phyloP scores from a whole-genome alignment of 2,113 vertebrate species.

The Nymphicus hollandicus region DNA sequence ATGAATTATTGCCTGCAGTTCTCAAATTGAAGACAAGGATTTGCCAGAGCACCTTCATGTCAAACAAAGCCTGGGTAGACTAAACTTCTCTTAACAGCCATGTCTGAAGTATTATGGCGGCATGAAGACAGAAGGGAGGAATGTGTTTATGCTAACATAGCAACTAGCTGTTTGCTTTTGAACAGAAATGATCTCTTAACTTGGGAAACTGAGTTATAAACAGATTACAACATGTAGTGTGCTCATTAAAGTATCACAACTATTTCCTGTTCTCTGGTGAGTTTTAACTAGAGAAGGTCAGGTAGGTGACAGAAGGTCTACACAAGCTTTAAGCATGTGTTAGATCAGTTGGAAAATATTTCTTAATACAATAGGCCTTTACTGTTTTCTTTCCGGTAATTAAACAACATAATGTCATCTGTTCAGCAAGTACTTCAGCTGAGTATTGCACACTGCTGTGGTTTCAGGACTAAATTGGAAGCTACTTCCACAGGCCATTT shows the following conservation, averaged over 20 bases:
- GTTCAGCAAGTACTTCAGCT: neutral
- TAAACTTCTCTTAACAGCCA: constrained; percentile 8
- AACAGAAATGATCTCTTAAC: constrained; percentile 3
- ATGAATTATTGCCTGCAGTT: neutral
- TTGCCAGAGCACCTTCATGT: neutral
- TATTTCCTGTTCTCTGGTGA: neutral
- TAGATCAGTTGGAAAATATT: constrained; percentile 46
- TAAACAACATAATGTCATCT: neutral
- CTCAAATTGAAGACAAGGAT: neutral
- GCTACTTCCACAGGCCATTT: neutral
- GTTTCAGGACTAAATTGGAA: neutral
- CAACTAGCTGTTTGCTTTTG: constrained; percentile 3
- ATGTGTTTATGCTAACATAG: neutral
- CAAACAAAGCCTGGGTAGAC: neutral
- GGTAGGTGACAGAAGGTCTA: neutral
- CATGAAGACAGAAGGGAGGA: neutral
- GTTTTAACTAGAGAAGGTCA: constrained; percentile 12
- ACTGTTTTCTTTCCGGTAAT: constrained; percentile 15
- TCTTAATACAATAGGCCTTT: neutral
- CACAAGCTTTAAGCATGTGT: neutral
- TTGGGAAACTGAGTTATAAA: constrained; percentile 5
- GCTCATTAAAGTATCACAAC: neutral
- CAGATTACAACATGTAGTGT: neutral
- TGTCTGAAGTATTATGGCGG: neutral
- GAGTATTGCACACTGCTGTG: neutral